Base-by-base conservation (phyloP, 2,113 vertebrate species). In the Micronycteris hirsuta region DNA sequence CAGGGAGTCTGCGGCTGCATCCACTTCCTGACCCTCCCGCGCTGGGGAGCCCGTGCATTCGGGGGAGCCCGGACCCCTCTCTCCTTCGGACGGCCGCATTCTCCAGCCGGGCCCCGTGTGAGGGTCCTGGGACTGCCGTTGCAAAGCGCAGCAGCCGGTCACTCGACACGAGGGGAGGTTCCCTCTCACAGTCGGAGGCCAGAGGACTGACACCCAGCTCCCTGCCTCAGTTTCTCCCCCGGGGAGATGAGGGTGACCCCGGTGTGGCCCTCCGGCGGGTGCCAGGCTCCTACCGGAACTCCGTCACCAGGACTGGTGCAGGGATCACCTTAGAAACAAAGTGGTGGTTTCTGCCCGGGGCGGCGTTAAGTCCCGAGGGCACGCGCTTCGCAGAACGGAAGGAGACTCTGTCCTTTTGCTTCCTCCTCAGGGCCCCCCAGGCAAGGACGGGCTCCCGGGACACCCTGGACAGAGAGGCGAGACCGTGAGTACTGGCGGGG, bases 381-480 rank as follows among this genome's bases (percentile, higher is more conserved):
- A 6, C 0, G 0, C 2, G 56, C n/a, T 1, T 20, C 58, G 74
- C 4, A 1, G 43, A 26, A 5, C 13, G 3, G 2, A 86, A 4
- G 2, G 11, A 22, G 5, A 2, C 16, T 5, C 93, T 87, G 31
- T 81, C 52, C 36, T n/a, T 33, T 2, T 76, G 49, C 7, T 94
- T 84, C 91, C 54, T 92, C 86, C 97, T 4, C 96, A 99, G 99
- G 99, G 99, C 54, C 99, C 99, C 91, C 92, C 99, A 38, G 99
- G 99, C 81, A 99, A 99, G 98, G 99, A 99, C 4, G 99, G 99
- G 96, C 98, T 99, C 97, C 99, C 99, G 0, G 99, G 99, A 97
- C 99, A 99, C 97, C 99, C 99, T 9, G 99, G 99, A 61, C 99
- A 99, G 98, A 99, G 99, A 99, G 99, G 99, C 97, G 99, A 99